These are phyloP conservation scores for Ptychodera flava DNA, from an alignment of 35 echinoderm and acorn worm genomes.

Conservation along the genomic window DNA sequence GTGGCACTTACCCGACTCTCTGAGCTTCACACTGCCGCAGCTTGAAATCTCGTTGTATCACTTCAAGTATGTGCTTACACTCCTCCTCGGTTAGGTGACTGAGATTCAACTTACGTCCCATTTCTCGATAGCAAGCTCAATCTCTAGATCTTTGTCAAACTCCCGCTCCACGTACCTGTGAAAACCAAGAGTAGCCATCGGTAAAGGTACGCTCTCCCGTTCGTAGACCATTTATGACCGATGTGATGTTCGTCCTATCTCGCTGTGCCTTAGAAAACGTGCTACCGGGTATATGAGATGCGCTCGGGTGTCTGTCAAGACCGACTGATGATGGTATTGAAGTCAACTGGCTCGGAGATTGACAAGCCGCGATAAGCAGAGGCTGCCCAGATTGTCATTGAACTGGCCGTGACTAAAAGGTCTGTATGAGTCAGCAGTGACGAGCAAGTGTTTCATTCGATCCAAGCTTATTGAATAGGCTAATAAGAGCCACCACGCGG, in stretches of 20 bases:
- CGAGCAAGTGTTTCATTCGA: background rate
- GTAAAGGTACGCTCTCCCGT: background rate
- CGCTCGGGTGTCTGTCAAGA: too few relatives aligned
- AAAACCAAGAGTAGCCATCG: background rate
- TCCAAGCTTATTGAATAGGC: background rate
- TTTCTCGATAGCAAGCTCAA: constrained; percentile 2
- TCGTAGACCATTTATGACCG: background rate
- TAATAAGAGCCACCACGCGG: background rate
- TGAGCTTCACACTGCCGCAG: constrained; percentile 80
- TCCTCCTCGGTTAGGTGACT: constrained; percentile 81
- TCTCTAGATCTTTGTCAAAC: background rate
- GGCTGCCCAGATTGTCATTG: background rate
- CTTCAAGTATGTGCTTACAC: constrained; percentile 83
- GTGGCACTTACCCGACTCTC: constrained; percentile 61
- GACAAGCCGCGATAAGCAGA: too few relatives aligned
- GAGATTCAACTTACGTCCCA: constrained; percentile 96
- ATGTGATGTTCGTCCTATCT: too few relatives aligned
- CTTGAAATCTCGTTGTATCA: constrained; percentile 85
- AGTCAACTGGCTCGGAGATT: too few relatives aligned
- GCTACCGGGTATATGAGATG: too few relatives aligned
- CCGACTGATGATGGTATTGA: too few relatives aligned
- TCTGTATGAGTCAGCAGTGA: background rate
- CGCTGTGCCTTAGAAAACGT: too few relatives aligned
- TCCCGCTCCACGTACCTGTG: background rate
- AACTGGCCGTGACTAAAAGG: background rate